A percentile compares a stretch with the other conserved stretches of the same genome.
Conservation (phyloP, 2,797 vertebrate species). For the Cossypha caffra region DNA sequence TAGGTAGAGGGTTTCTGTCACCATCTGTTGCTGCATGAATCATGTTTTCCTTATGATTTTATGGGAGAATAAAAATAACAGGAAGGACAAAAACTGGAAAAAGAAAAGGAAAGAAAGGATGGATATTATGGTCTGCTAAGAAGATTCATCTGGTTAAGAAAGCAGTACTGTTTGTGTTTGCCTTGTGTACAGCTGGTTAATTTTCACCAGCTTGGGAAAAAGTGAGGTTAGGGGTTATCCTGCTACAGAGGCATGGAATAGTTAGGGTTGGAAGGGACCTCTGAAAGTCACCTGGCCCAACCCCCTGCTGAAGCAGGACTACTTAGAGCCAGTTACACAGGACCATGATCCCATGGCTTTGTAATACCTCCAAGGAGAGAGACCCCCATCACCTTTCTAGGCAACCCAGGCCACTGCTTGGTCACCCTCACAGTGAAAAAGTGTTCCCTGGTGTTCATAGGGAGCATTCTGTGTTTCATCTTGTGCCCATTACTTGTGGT, state of each 20-base stretch:
- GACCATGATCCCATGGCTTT: neutral
- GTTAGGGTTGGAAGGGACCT: neutral
- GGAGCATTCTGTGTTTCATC: neutral
- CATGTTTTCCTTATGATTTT: constrained; percentile 22
- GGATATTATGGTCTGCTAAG: neutral
- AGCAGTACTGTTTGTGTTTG: neutral
- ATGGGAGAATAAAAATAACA: constrained; percentile 5
- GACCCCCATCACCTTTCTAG: neutral
- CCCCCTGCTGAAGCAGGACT: neutral
- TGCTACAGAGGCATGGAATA: neutral
- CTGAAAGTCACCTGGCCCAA: neutral
- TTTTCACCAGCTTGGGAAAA: neutral
- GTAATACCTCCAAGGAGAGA: neutral
- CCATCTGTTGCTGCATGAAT: constrained; percentile 50
- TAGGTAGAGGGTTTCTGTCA: neutral
- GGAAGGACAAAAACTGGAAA: neutral
- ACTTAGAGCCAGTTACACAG: neutral
- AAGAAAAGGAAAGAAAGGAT: neutral
- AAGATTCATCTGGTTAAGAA: neutral
- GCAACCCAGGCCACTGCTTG: rapidly evolving
- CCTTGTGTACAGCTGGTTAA: neutral
- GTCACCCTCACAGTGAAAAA: neutral
- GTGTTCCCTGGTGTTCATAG: neutral
- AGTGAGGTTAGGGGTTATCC: neutral
- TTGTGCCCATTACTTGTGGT: neutral